A percentile compares a stretch with the other conserved stretches of the same genome.
phyloP scores from a whole-genome alignment of 2,888 invertebrate genomes.

The Dysmachus trigonus region DNA sequence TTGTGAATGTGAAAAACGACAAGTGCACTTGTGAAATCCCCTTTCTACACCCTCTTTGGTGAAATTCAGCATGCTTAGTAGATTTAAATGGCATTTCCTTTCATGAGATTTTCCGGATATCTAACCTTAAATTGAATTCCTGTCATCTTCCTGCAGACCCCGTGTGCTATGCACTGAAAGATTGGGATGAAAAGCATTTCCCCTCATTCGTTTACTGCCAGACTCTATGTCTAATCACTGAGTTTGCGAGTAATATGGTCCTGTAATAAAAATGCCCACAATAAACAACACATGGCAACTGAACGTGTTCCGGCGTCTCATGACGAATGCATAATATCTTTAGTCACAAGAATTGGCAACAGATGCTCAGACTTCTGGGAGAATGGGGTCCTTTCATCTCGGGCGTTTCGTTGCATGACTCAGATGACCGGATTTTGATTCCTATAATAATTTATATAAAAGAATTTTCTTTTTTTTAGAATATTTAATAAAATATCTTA shows the following conservation, averaged over 20 bases:
- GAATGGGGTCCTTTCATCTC: not conserved
- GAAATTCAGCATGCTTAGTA: not conserved
- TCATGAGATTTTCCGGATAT: not conserved
- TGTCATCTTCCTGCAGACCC: not conserved
- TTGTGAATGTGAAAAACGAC: not conserved
- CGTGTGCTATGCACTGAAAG: not conserved
- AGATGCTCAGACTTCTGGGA: not conserved
- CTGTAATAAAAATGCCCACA: not conserved
- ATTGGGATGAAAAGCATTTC: not conserved
- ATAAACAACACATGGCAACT: not conserved
- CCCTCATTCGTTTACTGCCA: not conserved
- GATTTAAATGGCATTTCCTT: not conserved
- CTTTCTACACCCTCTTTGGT: not conserved
- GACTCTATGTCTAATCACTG: not conserved
- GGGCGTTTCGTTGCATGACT: not conserved
- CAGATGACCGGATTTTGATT: not conserved
- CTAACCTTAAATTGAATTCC: not conserved
- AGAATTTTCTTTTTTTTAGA: not conserved
- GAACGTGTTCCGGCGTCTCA: not conserved
- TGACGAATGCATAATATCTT: not conserved
- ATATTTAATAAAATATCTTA: not conserved
- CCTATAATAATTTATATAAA: not conserved
- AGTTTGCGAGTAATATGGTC: not conserved
- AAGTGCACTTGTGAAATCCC: not conserved
- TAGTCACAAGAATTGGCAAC: not conserved